phyloP scores from a whole-genome alignment of 2,113 vertebrate genomes.

The Xiphophorus maculatus region DNA sequence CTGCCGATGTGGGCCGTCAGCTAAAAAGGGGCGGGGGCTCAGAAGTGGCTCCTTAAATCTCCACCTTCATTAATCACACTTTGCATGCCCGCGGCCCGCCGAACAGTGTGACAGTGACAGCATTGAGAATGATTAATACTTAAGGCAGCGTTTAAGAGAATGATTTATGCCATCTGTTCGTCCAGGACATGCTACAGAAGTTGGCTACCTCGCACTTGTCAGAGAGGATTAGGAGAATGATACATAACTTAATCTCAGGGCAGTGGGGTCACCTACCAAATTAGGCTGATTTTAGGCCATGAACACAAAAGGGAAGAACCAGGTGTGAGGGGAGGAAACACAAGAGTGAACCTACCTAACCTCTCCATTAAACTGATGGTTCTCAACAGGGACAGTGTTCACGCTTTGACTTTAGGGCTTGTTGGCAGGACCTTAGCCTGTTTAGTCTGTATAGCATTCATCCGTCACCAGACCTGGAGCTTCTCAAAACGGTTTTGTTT shows the following conservation, averaged over 20 bases:
- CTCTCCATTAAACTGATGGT: slow-evolving; percentile 57
- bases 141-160: slow-evolving; percentile 84
- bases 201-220: slow-evolving; percentile 77
- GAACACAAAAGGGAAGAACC: slow-evolving; percentile 55
- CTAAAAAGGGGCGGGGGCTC: slow-evolving; percentile 58
- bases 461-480: background rate
- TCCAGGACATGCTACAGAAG: slow-evolving; percentile 72
- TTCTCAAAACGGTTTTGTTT: background rate
- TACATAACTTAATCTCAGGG: slow-evolving; percentile 80
- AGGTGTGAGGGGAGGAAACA: slow-evolving; percentile 40
- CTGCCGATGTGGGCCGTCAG: slow-evolving; percentile 45
- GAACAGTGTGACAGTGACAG: slow-evolving; percentile 76
- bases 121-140: slow-evolving; percentile 85
- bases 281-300: slow-evolving; percentile 72
- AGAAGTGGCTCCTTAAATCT: slow-evolving; percentile 70
- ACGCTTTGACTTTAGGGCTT: slow-evolving; percentile 6
- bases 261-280: slow-evolving; percentile 80
- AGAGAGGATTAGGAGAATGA: slow-evolving; percentile 78
- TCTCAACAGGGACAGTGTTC: slow-evolving; percentile 21
- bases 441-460: background rate
- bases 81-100: slow-evolving; percentile 68
- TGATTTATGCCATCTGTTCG: slow-evolving; percentile 87
- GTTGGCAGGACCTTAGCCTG: slow-evolving; percentile 23
- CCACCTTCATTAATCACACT: slow-evolving; percentile 83
- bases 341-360: slow-evolving; percentile 51